Base-by-base conservation (phyloP, 2,797 vertebrate species). In the Channallabes apus region DNA sequence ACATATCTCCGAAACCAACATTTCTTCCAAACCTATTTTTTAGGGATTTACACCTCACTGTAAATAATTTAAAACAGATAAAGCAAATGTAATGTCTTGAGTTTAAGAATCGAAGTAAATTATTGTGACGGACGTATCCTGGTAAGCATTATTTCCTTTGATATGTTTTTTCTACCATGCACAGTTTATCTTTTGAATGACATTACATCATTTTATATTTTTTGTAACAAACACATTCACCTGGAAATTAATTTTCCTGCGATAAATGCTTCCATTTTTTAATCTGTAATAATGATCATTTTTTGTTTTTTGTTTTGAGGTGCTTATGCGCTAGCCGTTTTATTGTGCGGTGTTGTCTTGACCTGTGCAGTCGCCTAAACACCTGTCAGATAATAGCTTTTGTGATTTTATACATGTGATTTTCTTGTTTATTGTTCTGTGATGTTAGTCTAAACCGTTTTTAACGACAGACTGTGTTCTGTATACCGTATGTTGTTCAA, bases 181-280 rank as follows among this genome's bases (percentile, higher is more conserved):
- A 35, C 24, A 78, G 8, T 76, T 11, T 78, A 59, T 61, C 29
- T 38, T 35, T 78, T 38, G 35, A 77, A 61, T n/a, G 12, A n/a
- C 76, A 38, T 61, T 24, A 7, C 7, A 59, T 35, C 0, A 38
- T 61, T 78, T 61, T 15, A n/a, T 78, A 38, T 61, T 58, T 59
- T 78, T n/a, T 77, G 29, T 14, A 59, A 22, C 8, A 35, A 77
- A 35, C 29, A 6, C 3, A 59, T 35, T 77, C 56, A 77, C 75
- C 11, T 24, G 27, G 9, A 24, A 24, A 61, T 59, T 38, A 4
- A 38, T 20, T 78, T 61, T 54, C 32, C 11, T 35, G 18, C 35
- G 56, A 59, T 15, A 12, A 78, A 78, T 78, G 75, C 75, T 78
- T 78, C 75, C 75, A 59, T 78, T 61, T 59, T 35, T 56, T 18